Percentiles rank a stretch among this genome's conserved stretches.
Conservation (phyloP, 2,113 vertebrate species). For the Eulemur rufifrons region DNA sequence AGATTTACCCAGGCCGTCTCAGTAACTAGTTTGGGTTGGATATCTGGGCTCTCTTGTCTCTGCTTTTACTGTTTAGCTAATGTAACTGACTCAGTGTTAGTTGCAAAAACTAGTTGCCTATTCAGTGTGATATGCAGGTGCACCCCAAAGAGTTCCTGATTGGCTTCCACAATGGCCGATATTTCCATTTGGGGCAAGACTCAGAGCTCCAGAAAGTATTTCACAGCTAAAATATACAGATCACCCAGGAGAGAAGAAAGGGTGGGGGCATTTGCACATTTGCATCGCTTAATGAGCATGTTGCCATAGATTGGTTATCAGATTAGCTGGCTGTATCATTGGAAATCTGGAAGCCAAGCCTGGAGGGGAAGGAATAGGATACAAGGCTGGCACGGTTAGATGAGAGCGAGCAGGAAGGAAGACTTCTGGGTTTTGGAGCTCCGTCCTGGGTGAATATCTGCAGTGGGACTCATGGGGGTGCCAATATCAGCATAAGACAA, state of each 20-base stretch:
- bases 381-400: background rate
- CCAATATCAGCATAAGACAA: background rate
- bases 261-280: background rate
- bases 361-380: background rate
- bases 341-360: background rate
- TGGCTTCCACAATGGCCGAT: background rate
- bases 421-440: background rate
- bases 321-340: background rate
- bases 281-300: background rate
- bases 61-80: background rate
- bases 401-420: background rate
- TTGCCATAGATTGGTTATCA: background rate
- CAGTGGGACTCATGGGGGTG: background rate
- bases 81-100: background rate
- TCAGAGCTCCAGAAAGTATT: background rate
- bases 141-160: background rate
- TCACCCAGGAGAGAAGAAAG: background rate
- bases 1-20: background rate
- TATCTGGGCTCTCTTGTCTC: background rate
- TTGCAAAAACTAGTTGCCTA: background rate
- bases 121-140: background rate
- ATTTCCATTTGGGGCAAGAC: background rate
- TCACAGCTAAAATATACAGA: background rate
- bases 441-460: background rate
- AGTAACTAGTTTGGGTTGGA: background rate